These are phyloP conservation scores for Champsocephalus gunnari DNA, from an alignment of 2,797 vertebrate species.

Conservation along the genomic window DNA sequence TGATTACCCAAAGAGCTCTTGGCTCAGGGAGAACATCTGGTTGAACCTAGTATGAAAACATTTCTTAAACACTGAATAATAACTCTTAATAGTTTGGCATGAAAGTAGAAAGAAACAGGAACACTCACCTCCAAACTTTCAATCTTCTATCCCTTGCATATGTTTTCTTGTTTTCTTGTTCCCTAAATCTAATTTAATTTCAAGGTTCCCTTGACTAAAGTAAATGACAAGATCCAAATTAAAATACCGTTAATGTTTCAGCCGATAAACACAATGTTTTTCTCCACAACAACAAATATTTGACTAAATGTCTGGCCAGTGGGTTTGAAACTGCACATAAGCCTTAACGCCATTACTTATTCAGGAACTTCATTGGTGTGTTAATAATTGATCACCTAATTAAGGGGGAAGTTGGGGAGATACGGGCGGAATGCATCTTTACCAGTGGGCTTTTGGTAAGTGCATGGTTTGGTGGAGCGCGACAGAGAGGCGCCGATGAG, in stretches of 20 bases:
- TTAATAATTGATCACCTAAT: slow-evolving; percentile 90
- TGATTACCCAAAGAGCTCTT: too few species aligned
- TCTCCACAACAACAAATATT: slow-evolving; percentile 78
- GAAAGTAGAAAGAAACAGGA: slow-evolving; percentile 12
- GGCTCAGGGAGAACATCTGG: background rate
- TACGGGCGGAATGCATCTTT: slow-evolving; percentile 78
- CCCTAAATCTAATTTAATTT: slow-evolving; percentile 39
- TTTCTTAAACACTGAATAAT: background rate
- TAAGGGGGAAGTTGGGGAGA: slow-evolving; percentile 83
- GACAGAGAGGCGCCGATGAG: slow-evolving; percentile 78
- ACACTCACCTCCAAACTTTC: slow-evolving; percentile 52
- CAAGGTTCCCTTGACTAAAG: slow-evolving; percentile 33
- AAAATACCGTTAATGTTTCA: slow-evolving; percentile 54
- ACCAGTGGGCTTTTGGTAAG: slow-evolving; percentile 84
- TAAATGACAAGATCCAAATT: slow-evolving; percentile 55
- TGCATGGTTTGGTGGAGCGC: slow-evolving; percentile 80
- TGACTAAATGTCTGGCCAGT: slow-evolving; percentile 76
- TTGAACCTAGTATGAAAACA: background rate
- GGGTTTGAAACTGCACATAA: slow-evolving; percentile 73
- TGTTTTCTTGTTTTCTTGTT: slow-evolving; percentile 22
- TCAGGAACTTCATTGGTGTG: slow-evolving; percentile 86
- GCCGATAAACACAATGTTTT: slow-evolving; percentile 64
- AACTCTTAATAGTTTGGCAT: background rate
- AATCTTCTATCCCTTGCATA: slow-evolving; percentile 3
- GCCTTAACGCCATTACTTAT: slow-evolving; percentile 84